phyloP scores from a whole-genome alignment of 2,797 vertebrate species.

The Hafferia zeledoni region DNA sequence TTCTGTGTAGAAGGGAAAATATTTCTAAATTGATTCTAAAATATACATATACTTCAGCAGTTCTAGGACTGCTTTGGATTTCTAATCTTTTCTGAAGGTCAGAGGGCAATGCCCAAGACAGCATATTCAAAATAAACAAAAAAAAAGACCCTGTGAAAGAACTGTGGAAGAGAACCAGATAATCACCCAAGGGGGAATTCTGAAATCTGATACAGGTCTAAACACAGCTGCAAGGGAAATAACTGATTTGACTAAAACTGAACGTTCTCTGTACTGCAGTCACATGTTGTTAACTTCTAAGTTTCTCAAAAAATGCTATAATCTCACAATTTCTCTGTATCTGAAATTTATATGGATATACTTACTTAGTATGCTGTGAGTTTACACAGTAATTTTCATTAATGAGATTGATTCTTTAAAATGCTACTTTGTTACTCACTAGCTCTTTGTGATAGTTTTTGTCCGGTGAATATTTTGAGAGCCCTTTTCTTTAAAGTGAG shows the following conservation, averaged over 20 bases:
- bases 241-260: neutral
- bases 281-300: neutral
- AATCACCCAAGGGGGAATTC: neutral
- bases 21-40: neutral
- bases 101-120: neutral
- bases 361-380: neutral
- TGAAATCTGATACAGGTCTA: neutral
- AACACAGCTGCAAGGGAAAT: neutral
- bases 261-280: neutral
- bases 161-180: neutral
- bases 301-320: neutral
- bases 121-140: neutral
- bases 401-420: neutral
- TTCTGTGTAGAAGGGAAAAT: neutral
- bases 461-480: neutral
- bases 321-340: neutral
- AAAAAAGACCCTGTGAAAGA: neutral
- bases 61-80: neutral
- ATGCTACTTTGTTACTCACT: neutral
- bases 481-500: neutral
- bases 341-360: neutral
- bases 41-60: neutral
- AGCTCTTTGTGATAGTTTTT: neutral
- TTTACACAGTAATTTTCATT: neutral
- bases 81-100: neutral